phyloP scores from a whole-genome alignment of 2,888 invertebrate species.

The Drosophila atroscutellata region DNA sequence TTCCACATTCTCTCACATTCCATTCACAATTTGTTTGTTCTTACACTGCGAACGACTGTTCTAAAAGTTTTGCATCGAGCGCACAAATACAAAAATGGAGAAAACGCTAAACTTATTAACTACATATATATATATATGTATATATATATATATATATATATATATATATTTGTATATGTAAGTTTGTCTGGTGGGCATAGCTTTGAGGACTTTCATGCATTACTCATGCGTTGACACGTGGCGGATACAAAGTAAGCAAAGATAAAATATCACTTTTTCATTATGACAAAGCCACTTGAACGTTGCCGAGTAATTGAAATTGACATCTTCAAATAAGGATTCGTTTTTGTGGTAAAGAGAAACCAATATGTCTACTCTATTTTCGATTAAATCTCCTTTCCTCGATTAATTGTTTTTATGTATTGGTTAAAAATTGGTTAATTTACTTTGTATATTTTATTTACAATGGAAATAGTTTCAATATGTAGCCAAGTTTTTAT shows the following conservation, averaged over 20 bases:
- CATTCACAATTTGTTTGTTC: slow-evolving; percentile 49
- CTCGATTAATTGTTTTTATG: too few species aligned
- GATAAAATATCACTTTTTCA: slow-evolving; percentile 34
- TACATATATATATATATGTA: slow-evolving; percentile 55
- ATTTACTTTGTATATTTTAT: neutral
- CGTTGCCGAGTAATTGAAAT: slow-evolving; percentile 1
- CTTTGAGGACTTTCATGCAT: slow-evolving; percentile 35
- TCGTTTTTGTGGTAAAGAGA: neutral
- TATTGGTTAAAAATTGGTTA: neutral
- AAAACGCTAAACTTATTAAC: slow-evolving; percentile 36
- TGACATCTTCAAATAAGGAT: slow-evolving; percentile 35
- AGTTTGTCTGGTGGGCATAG: slow-evolving; percentile 4
- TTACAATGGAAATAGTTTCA: neutral
- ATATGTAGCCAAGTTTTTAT: neutral
- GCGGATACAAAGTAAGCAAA: slow-evolving; percentile 13
- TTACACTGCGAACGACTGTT: slow-evolving; percentile 19
- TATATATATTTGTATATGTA: slow-evolving; percentile 25
- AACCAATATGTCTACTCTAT: neutral
- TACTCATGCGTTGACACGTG: slow-evolving; percentile 51
- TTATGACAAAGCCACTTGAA: slow-evolving; percentile 24
- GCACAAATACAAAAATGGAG: slow-evolving; percentile 8
- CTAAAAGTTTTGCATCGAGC: slow-evolving; percentile 32
- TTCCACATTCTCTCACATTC: neutral
- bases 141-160: slow-evolving; percentile 53
- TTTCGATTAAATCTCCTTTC: neutral